Percentiles rank a stretch among this genome's conserved stretches.
phyloP scores from a whole-genome alignment of 2,797 vertebrate genomes.

The Urophycis tenuis region DNA sequence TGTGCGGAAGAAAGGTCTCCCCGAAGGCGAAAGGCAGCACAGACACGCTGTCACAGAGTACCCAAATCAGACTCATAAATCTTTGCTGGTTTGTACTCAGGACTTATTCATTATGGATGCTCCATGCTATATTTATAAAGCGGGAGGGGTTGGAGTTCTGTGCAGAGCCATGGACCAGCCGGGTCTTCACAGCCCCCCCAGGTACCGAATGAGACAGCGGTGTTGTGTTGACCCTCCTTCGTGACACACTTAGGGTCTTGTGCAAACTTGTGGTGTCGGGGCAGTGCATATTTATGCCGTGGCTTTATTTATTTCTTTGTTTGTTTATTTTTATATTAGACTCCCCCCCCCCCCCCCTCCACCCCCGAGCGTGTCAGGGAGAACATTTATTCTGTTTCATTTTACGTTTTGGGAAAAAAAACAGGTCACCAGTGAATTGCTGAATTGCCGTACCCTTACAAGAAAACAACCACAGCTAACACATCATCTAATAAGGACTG shows the following conservation, averaged over 20 bases:
- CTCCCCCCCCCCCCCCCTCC: too few relatives aligned
- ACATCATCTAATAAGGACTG: not conserved
- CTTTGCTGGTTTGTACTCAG: conserved; percentile 33
- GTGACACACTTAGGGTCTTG: conserved; percentile 10
- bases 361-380: not conserved
- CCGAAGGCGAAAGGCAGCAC: not conserved
- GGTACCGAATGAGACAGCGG: not conserved
- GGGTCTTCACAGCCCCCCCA: not conserved
- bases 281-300: not conserved
- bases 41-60: not conserved
- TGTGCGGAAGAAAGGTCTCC: conserved; percentile 11
- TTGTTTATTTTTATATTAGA: not conserved
- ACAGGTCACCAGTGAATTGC: not conserved
- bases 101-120: conserved; percentile 55
- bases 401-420: not conserved
- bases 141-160: conserved; percentile 40
- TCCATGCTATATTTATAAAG: conserved; percentile 58
- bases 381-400: not conserved
- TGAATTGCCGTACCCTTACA: not conserved
- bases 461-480: not conserved
- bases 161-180: conserved; percentile 8
- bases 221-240: not conserved
- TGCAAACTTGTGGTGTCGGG: not conserved
- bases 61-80: conserved; percentile 36
- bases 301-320: too few relatives aligned